Percentiles rank a stretch among this genome's conserved stretches.
Conservation (phyloP, 92 coral and sea anemone genomes). For the Zoanthus solanderi region DNA sequence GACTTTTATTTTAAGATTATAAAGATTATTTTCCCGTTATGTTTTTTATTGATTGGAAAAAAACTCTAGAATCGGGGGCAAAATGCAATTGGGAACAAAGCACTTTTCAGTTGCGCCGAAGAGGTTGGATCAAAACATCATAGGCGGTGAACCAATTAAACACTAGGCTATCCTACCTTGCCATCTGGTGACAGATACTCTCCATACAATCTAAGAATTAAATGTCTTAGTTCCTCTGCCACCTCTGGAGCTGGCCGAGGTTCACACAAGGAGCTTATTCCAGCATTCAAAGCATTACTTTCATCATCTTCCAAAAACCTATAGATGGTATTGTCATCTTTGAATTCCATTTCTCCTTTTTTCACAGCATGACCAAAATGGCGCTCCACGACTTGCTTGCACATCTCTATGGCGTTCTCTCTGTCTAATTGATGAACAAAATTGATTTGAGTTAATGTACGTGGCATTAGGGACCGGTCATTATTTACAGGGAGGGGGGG, state of each 20-base stretch:
- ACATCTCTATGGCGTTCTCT: conserved; percentile 87
- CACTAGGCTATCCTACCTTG: conserved; percentile 66
- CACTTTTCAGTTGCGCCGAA: neutral
- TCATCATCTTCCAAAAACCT: conserved; percentile 95
- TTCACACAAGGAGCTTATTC: conserved; percentile 90
- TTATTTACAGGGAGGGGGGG: too few relatives aligned
- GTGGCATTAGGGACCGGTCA: too few relatives aligned
- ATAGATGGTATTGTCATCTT: conserved; percentile 87
- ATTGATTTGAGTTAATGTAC: neutral
- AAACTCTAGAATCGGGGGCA: neutral
- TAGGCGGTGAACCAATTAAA: neutral
- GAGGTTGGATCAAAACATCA: neutral
- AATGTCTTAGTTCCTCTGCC: conserved; percentile 87
- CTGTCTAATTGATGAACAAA: conserved; percentile 61
- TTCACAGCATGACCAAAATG: conserved; percentile 82
- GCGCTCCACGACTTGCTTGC: conserved; percentile 85
- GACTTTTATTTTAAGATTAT: neutral
- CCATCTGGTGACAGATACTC: conserved; percentile 90
- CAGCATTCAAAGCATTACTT: conserved; percentile 91
- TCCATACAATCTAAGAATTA: conserved; percentile 78
- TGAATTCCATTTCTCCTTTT: conserved; percentile 72
- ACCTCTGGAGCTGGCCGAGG: conserved; percentile 96
- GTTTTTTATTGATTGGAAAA: neutral
- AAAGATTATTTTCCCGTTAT: neutral
- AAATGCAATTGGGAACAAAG: neutral